Conservation (phyloP, 2,888 invertebrate species). For the Agapostemon virescens region DNA sequence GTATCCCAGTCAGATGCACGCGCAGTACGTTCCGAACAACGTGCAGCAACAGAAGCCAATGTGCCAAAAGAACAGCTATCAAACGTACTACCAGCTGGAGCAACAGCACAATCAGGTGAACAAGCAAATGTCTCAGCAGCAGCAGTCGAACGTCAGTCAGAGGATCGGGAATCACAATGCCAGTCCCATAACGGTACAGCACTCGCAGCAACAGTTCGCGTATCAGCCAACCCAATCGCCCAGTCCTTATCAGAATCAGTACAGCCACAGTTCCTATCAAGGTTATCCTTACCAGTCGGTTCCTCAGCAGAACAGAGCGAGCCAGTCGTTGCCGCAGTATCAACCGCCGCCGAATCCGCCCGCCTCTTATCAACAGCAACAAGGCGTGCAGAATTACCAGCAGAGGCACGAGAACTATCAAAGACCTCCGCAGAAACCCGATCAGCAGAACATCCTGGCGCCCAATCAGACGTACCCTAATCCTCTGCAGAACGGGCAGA, state of each 20-base stretch:
- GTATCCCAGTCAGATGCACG: conserved; percentile 73
- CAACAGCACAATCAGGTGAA: conserved; percentile 79
- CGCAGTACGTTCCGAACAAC: conserved; percentile 73
- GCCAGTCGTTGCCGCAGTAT: conserved; percentile 79
- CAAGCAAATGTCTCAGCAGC: conserved; percentile 75
- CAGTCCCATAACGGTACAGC: conserved; percentile 78
- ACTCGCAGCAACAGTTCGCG: conserved; percentile 71
- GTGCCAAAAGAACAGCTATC: conserved; percentile 71
- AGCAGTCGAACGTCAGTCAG: conserved; percentile 74
- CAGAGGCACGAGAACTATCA: conserved; percentile 67
- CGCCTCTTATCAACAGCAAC: conserved; percentile 73
- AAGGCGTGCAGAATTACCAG: conserved; percentile 65
- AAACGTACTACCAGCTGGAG: conserved; percentile 76
- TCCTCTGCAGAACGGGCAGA: conserved; percentile 75
- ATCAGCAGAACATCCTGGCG: conserved; percentile 74
- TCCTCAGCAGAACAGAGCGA: conserved; percentile 71
- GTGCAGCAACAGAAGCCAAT: conserved; percentile 62
- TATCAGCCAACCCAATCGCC: conserved; percentile 73
- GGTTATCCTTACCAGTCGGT: conserved; percentile 72
- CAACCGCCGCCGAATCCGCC: conserved; percentile 79
- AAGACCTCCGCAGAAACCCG: conserved; percentile 79
- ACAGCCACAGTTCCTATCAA: conserved; percentile 70
- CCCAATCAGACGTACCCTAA: conserved; percentile 77
- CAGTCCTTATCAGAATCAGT: conserved; percentile 75
- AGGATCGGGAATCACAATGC: conserved; percentile 73